A percentile compares a stretch with the other conserved stretches of the same genome.
Conservation (phyloP, 2,888 invertebrate species). For the Panopea generosa region DNA sequence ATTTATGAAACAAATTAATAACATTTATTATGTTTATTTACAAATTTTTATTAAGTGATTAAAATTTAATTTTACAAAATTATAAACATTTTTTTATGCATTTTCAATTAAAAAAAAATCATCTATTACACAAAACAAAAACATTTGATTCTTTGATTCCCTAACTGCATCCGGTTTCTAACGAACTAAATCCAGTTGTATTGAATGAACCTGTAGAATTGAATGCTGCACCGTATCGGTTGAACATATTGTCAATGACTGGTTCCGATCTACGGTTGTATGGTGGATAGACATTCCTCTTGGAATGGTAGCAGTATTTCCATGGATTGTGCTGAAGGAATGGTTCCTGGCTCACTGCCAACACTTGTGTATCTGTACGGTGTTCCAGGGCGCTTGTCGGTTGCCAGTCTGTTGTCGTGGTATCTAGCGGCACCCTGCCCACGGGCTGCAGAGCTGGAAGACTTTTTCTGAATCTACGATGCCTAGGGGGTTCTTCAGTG, state of each 20-base stretch:
- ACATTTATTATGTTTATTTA: no score
- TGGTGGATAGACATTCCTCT: slow-evolving; percentile 78
- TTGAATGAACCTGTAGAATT: slow-evolving; percentile 41
- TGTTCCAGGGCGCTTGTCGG: slow-evolving; percentile 58
- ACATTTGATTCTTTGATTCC: no score
- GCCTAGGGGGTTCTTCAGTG: slow-evolving; percentile 60
- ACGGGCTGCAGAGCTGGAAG: slow-evolving; percentile 61
- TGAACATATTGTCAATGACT: slow-evolving; percentile 67
- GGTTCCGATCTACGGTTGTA: slow-evolving; percentile 68
- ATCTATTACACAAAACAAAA: no score
- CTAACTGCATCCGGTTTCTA: no score
- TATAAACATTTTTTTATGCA: no score
- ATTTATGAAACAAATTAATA: no score
- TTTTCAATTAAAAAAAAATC: no score
- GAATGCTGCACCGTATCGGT: slow-evolving; percentile 72
- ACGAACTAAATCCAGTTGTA: slow-evolving; percentile 13
- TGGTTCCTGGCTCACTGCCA: slow-evolving; percentile 81
- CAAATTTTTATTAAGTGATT: no score
- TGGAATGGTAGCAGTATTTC: slow-evolving; percentile 80
- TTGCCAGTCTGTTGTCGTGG: slow-evolving; percentile 74
- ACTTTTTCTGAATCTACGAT: slow-evolving; percentile 73
- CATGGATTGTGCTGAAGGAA: slow-evolving; percentile 77
- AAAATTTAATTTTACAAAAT: no score
- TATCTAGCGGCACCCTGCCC: slow-evolving; percentile 65
- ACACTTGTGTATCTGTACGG: slow-evolving; percentile 74